phyloP scores from a whole-genome alignment of 2,888 invertebrate species.

The Zygothrica quintamaculata region DNA sequence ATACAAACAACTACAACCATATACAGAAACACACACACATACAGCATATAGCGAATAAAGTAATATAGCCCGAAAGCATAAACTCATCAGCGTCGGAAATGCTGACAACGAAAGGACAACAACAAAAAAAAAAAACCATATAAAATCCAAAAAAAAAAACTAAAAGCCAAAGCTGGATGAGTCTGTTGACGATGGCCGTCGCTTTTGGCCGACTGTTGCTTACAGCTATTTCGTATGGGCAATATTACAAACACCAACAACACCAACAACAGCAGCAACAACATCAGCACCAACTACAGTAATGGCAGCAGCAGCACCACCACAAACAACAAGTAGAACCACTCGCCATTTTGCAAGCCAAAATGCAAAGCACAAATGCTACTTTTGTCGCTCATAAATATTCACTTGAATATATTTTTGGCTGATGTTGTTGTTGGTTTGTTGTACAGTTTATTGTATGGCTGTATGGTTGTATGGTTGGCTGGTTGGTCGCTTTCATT shows the following conservation, averaged over 20 bases:
- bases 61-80: slow-evolving; percentile 79
- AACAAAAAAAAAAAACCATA: slow-evolving; percentile 39
- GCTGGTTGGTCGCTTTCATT: slow-evolving; percentile 53
- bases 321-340: slow-evolving; percentile 26
- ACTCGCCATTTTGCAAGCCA: slow-evolving; percentile 43
- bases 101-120: slow-evolving; percentile 59
- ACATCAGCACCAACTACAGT: slow-evolving; percentile 10
- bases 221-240: slow-evolving; percentile 43
- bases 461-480: slow-evolving; percentile 21
- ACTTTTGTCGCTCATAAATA: slow-evolving; percentile 82
- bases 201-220: slow-evolving; percentile 66
- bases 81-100: slow-evolving; percentile 78
- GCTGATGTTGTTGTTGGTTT: slow-evolving; percentile 18
- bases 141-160: slow-evolving; percentile 46
- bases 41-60: slow-evolving; percentile 63
- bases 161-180: slow-evolving; percentile 44
- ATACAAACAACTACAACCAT: too few relatives aligned
- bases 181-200: slow-evolving; percentile 57
- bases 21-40: slow-evolving; percentile 25
- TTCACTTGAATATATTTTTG: slow-evolving; percentile 76
- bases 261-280: slow-evolving; percentile 16
- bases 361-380: slow-evolving; percentile 77
- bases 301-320: slow-evolving; percentile 32
- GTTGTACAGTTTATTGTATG: slow-evolving; percentile 24
- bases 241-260: slow-evolving; percentile 16